These are phyloP conservation scores for Thunnus albacares DNA, from an alignment of 2,797 vertebrate genomes.

Conservation along the genomic window DNA sequence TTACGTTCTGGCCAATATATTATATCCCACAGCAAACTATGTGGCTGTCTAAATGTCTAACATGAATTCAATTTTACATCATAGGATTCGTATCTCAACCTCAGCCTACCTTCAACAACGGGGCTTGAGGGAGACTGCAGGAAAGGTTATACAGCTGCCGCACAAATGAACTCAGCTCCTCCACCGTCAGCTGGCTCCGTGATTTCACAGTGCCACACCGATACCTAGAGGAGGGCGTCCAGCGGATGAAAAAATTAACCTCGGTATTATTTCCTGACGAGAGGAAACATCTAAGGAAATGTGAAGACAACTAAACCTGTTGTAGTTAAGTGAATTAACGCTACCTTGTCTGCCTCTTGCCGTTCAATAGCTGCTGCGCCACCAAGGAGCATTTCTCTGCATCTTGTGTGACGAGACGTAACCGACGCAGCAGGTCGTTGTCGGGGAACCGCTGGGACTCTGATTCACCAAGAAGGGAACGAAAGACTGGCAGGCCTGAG, in stretches of 20 bases:
- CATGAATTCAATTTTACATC: neutral
- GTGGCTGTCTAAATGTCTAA: neutral
- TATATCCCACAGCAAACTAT: neutral
- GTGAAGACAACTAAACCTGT: neutral
- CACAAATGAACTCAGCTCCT: conserved; percentile 94
- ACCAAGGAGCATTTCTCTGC: conserved; percentile 94
- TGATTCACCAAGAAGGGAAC: conserved; percentile 92
- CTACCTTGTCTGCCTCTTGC: conserved; percentile 95
- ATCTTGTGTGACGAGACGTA: conserved; percentile 92
- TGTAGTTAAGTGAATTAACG: neutral
- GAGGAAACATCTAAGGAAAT: neutral
- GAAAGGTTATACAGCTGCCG: conserved; percentile 94
- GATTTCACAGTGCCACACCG: conserved; percentile 93
- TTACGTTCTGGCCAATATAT: neutral
- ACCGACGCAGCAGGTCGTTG: conserved; percentile 93
- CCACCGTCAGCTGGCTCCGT: conserved; percentile 93
- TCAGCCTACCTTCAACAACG: conserved; percentile 90
- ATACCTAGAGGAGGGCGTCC: conserved; percentile 82
- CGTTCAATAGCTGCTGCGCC: conserved; percentile 94
- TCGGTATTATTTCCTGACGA: conserved; percentile 10
- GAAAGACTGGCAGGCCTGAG: conserved; percentile 91
- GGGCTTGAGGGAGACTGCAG: conserved; percentile 93
- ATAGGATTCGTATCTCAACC: neutral
- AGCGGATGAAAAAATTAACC: conserved; percentile 12
- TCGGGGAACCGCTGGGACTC: conserved; percentile 92